phyloP scores from a whole-genome alignment of 2,888 invertebrate species.

The Athalia rosae region DNA sequence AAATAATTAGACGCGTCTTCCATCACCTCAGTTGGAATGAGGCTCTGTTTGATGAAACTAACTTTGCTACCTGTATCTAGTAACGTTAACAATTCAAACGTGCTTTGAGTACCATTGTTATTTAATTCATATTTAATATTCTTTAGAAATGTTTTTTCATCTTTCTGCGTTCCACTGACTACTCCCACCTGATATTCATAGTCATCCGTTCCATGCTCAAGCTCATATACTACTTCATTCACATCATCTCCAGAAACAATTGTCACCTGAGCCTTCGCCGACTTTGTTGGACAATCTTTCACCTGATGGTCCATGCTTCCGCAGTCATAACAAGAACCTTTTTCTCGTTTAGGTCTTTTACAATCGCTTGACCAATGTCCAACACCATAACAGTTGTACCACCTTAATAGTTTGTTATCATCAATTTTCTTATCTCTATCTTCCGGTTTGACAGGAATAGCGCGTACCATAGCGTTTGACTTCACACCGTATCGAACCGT shows the following conservation, averaged over 20 bases:
- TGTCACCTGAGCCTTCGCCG: neutral
- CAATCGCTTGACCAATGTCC: conserved; percentile 13
- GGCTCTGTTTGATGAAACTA: conserved; percentile 42
- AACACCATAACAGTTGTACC: conserved; percentile 13
- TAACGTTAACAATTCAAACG: too few species aligned
- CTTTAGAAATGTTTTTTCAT: too few species aligned
- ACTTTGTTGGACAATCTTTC: conserved; percentile 1
- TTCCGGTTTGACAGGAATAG: neutral
- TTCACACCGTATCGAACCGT: too few species aligned
- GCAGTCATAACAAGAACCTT: conserved; percentile 32
- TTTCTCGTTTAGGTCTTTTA: conserved; percentile 2
- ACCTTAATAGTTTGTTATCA: neutral
- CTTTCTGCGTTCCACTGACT: too few species aligned
- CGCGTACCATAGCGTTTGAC: neutral
- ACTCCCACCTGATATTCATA: too few species aligned
- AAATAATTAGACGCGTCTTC: too few species aligned
- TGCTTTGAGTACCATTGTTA: too few species aligned
- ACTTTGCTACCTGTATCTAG: conserved; percentile 48
- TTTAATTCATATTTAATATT: too few species aligned
- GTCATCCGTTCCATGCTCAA: too few species aligned
- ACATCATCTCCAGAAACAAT: too few species aligned
- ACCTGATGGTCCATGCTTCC: neutral
- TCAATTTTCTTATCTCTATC: neutral
- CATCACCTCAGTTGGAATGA: conserved; percentile 6
- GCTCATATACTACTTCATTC: too few species aligned